Base-by-base conservation (phyloP, 2,797 vertebrate species). In the Cossypha polioptera region DNA sequence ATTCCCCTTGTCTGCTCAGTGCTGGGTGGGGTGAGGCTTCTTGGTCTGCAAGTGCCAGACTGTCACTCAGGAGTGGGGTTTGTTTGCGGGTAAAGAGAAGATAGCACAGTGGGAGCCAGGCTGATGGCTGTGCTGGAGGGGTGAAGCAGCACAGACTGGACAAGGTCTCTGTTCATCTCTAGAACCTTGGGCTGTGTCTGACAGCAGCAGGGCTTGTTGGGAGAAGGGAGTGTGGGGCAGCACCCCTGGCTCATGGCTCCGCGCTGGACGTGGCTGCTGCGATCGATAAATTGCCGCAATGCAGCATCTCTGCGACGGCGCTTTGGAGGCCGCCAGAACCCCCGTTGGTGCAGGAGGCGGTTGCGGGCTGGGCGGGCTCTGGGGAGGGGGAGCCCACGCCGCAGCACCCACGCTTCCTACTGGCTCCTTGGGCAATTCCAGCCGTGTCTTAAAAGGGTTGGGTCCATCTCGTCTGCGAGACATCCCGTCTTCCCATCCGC, bases 311-410 rank as follows among this genome's bases (percentile, higher is more conserved):
- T 95, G 94, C 94, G 95, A 71, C 86, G 68, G 65, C 11, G 67
- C 95, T 33, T 35, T 36, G 86, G 92, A 89, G 96, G 91, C 96
- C 36, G 91, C 96, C 36, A 93, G 76, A 25, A 90, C 94, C 91
- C 96, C 94, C 22, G 51, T 74, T 94, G 94, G 93, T 95, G 95
- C 90, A 97, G 88, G 71, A 96, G 96, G 95, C 61, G 95, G 90
- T 22, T 91, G 93, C 16, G 31, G 95, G 88, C 81, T 95, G 97
- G 97, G 97, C 96, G 96, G 96, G 96, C 96, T 95, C 94, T 96
- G 92, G 62, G 69, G 94, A 96, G 92, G 96, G 96, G 86, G 51
- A 93, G 94, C 42, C 93, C 96, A 71, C 84, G 61, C 91, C 2
- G 21, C 10, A 67, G 76, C 90, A 81, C 94, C 86, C 80, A 24